Evolutionary conservation across 2,888 invertebrate species (phyloP).

Genomic region (Eulithis prunata): DNA sequence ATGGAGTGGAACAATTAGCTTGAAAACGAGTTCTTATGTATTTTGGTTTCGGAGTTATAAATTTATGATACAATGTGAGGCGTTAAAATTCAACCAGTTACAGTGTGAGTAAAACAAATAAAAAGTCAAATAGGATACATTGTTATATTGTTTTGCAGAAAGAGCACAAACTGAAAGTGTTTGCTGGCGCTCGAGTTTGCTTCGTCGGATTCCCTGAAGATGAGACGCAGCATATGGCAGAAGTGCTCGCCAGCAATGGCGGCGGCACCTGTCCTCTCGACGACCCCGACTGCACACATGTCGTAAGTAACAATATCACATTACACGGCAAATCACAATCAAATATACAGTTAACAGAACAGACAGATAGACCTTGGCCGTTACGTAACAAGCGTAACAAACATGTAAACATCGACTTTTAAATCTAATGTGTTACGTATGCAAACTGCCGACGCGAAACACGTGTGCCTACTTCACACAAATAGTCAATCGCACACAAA

Average conservation of each 20-base stretch:
- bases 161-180: conserved; percentile 92
- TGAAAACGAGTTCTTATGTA: not conserved
- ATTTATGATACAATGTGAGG: not conserved
- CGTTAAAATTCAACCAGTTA: conserved; percentile 10
- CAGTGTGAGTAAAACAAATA: not conserved
- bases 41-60: not conserved
- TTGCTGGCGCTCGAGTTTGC: conserved; percentile 93
- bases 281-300: conserved; percentile 94
- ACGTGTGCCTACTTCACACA: conserved; percentile 33
- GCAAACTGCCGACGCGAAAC: conserved; percentile 33
- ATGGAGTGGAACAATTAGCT: not conserved
- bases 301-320: conserved; percentile 87
- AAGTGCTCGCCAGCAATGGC: conserved; percentile 93
- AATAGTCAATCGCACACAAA: conserved; percentile 38
- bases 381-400: conserved; percentile 37
- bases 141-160: conserved; percentile 69
- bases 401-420: conserved; percentile 38
- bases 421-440: conserved; percentile 36
- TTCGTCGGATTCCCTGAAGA: conserved; percentile 96
- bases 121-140: conserved; percentile 11
- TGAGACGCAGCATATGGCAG: conserved; percentile 96
- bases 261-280: conserved; percentile 91
- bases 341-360: conserved; percentile 29
- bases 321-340: conserved; percentile 20
- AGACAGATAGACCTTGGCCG: conserved; percentile 36